Evolutionary conservation across 2,888 invertebrate genomes (phyloP), one percentile per base, ranked within the genome.

Genomic region (Nymphalis urticae): DNA sequence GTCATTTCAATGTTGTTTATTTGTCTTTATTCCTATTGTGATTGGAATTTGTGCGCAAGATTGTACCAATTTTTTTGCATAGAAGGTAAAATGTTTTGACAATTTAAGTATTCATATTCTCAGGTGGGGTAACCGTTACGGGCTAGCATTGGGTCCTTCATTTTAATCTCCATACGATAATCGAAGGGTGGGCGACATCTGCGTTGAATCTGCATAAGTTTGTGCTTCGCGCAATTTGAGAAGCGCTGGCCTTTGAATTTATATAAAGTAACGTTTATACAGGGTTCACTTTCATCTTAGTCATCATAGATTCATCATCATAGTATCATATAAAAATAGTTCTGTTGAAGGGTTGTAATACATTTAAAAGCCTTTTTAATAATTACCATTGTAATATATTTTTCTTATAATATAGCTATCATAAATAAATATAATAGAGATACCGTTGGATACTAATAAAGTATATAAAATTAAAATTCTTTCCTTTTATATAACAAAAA

Each of bases 161-260:
- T 80, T 77, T 84, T 85, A 85, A 90, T 90, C 88, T 90, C 87
- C 91, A 90, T 90, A 87, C 90, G 88, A 89, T 91, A 89, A 91
- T 86, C 85, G 82, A 77, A 77, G 77, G 81, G 84, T 78, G 80
- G 80, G 83, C 84, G 89, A 87, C 92, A 90, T 91, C 92, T 92
- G 91, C 84, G 85, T 76, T 75, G 78, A 79, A 87, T 88, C 86
- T 90, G 86, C 89, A 90, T 88, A 88, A 89, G 85, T 91, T 90
- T 83, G 82, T 85, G 85, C 85, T 84, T 88, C 84, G 84, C 85
- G 81, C 89, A 86, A 89, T 89, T 89, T 87, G 85, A 86, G 71
- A 71, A 66, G 83, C 81, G 76, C 77, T 80, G 82, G 82, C 85
- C 86, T 85, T 89, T 87, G 86, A 86, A 89, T 89, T 86, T 88